Percentiles rank a stretch among this genome's conserved stretches.
These are phyloP conservation scores for Rhingia rostrata DNA, from an alignment of 2,888 invertebrate genomes.

Conservation along the genomic window DNA sequence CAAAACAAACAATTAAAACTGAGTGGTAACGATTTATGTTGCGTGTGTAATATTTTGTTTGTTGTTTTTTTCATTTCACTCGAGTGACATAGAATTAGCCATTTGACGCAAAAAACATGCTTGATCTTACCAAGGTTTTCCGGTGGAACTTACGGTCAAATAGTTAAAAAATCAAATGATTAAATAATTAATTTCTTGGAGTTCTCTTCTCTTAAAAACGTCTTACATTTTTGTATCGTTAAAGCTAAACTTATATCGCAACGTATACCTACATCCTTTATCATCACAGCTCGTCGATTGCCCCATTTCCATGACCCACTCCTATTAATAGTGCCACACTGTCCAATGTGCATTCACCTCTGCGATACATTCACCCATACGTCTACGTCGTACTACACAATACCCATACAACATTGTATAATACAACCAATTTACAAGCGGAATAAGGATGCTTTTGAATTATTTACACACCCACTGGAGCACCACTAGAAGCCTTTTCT, in stretches of 20 bases:
- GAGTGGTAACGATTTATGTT: too few species aligned
- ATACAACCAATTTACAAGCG: conserved; percentile 42
- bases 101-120: too few species aligned
- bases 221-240: not conserved
- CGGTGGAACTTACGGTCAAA: too few species aligned
- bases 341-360: conserved; percentile 9
- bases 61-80: too few species aligned
- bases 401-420: conserved; percentile 5
- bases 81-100: too few species aligned
- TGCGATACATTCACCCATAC: not conserved
- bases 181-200: too few species aligned
- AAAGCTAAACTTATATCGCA: not conserved
- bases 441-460: conserved; percentile 49
- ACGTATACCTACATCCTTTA: not conserved
- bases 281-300: not conserved
- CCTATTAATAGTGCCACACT: not conserved
- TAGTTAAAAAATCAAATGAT: too few species aligned
- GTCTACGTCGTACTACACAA: not conserved
- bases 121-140: too few species aligned
- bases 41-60: too few species aligned
- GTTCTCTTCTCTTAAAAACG: not conserved
- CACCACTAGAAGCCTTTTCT: not conserved
- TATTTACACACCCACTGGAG: conserved; percentile 34
- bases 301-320: conserved; percentile 23
- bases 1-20: too few species aligned